Conservation (phyloP, 2,797 vertebrate genomes). For the Sebastes elongatus region DNA sequence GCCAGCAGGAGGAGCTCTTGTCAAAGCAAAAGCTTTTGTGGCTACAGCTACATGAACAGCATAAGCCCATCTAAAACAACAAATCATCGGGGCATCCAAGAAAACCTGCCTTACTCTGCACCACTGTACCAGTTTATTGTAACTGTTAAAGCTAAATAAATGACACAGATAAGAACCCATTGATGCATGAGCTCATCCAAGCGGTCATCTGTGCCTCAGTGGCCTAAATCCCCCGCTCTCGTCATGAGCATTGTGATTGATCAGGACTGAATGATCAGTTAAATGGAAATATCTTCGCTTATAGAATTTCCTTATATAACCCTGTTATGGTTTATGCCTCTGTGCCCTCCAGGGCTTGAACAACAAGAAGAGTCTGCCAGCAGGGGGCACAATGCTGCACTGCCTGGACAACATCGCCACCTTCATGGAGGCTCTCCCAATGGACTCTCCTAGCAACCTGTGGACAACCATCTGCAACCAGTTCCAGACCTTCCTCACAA, state of each 20-base stretch:
- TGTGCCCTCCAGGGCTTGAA: conserved; percentile 90
- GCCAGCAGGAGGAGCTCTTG: conserved; percentile 80
- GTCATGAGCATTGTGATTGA: conserved; percentile 52
- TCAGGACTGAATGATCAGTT: conserved; percentile 63
- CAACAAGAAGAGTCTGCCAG: conserved; percentile 97
- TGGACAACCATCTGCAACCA: conserved; percentile 99
- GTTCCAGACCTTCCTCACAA: conserved; percentile 98
- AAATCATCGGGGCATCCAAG: conserved; percentile 24
- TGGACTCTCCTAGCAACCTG: conserved; percentile 98
- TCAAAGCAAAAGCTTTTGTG: conserved; percentile 47
- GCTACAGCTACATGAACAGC: conserved; percentile 9
- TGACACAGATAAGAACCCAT: conserved; percentile 18
- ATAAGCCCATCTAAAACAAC: conserved; percentile 50
- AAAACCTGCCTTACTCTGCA: conserved; percentile 41
- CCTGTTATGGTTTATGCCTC: conserved; percentile 52
- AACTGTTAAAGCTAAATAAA: conserved; percentile 38
- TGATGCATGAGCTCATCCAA: conserved; percentile 23
- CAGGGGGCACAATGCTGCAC: conserved; percentile 96
- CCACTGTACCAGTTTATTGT: conserved; percentile 41
- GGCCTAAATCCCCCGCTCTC: conserved; percentile 32
- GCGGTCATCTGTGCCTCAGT: conserved; percentile 33
- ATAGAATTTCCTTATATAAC: conserved; percentile 68
- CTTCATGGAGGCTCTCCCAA: conserved; percentile 99
- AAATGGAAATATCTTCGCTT: conserved; percentile 61
- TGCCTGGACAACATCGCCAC: conserved; percentile 97